These are phyloP conservation scores for Copidosoma floridanum DNA, from an alignment of 1,140 invertebrate genomes.

Conservation along the genomic window DNA sequence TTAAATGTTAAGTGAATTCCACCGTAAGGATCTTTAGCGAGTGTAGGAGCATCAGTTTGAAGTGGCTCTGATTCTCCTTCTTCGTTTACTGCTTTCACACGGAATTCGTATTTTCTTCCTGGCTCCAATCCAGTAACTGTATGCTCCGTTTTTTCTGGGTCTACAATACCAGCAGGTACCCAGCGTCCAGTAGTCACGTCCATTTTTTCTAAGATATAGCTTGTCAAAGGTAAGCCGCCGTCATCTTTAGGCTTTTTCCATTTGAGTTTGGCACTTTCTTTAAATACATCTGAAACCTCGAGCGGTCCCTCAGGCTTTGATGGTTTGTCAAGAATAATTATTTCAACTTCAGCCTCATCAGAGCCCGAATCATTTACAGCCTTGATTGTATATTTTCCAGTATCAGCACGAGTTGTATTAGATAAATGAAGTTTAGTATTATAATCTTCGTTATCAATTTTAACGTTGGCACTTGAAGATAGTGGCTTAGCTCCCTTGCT, in stretches of 20 bases:
- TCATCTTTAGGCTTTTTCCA: conserved; percentile 97
- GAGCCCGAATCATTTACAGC: conserved; percentile 91
- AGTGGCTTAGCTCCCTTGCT: conserved; percentile 70
- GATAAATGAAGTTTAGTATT: conserved; percentile 83
- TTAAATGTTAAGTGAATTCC: conserved; percentile 14
- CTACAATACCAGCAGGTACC: conserved; percentile 82
- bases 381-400: conserved; percentile 87
- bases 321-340: conserved; percentile 92
- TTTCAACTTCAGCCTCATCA: conserved; percentile 92
- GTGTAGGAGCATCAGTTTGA: conserved; percentile 79
- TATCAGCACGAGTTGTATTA: conserved; percentile 77
- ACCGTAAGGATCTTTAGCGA: conserved; percentile 96
- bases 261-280: conserved; percentile 90
- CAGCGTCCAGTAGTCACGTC: conserved; percentile 83
- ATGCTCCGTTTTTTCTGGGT: conserved; percentile 82
- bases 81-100: conserved; percentile 92
- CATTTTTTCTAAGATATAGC: conserved; percentile 92
- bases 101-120: conserved; percentile 91
- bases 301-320: conserved; percentile 91
- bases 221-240: conserved; percentile 86
- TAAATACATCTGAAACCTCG: conserved; percentile 88
- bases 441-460: conserved; percentile 91
- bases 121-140: conserved; percentile 87
- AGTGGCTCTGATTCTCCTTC: conserved; percentile 93
- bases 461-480: conserved; percentile 63